Base-by-base conservation (phyloP, 2,888 invertebrate species). In the Tetanocera ferruginea region DNA sequence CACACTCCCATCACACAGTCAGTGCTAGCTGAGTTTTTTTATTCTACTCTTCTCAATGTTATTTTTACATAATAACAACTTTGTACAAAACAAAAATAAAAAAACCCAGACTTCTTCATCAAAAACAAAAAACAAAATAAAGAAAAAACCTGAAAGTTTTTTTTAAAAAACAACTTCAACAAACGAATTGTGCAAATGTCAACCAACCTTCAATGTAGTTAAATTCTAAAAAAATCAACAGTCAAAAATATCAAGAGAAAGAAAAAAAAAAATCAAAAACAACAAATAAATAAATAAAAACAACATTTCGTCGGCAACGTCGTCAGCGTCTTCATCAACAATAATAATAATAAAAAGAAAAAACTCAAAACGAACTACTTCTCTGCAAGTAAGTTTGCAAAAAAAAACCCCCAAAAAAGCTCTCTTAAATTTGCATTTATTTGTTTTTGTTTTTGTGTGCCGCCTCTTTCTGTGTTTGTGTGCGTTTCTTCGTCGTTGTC, bases 351-450 rank as follows among this genome's bases (percentile, higher is more conserved):
- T n/a, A 66, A 19, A 1, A 52, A 66, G 31, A 75, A 17, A 52
- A 67, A 37, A 31, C n/a, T 9, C 23, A n/a, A 25, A 73, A 62
- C 73, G 62, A 62, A 62, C 49, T 19, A 73, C n/a, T 66, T 66
- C 51, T 57, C 34, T 74, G 74, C 64, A 74, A 74, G 74, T 74
- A 74, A 74, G 74, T 64, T 74, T 23, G 64, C 64, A 64, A 34
- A 51, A 31, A 69, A n/a, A n/a, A n/a, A n/a, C n/a, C n/a, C n/a
- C n/a, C 8, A 2, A 55, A 19, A 52, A 55, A 55, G 23, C 19
- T 19, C 23, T 55, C 19, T 55, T 55, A 9, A 9, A 64, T 31
- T 31, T 31, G 17, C 28, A 64, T 43, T 11, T 43, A 43, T 43
- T 43, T 43, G 43, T 43, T 43, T 43, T 43, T 43, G 43, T 14